These are phyloP conservation scores for Antigone vipio DNA, from an alignment of 2,113 vertebrate species.

Conservation along the genomic window DNA sequence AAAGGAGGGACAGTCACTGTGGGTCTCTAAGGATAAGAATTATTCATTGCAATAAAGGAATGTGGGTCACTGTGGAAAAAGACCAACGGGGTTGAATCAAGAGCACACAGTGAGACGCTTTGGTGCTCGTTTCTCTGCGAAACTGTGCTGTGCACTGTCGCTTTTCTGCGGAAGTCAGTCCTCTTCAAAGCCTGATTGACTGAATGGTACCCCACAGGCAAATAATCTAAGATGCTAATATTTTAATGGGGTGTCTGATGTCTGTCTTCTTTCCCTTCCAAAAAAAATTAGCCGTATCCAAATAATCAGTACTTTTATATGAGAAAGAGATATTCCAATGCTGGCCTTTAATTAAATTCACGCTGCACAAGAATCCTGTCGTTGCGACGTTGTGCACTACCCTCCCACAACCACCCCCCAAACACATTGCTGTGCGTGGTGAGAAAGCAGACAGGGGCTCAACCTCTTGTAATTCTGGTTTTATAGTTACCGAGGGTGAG, in stretches of 20 bases:
- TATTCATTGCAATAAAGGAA: background rate
- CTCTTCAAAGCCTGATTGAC: background rate
- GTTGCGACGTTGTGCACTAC: fast-evolving
- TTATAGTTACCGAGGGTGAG: background rate
- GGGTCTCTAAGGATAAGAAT: background rate
- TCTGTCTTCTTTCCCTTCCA: background rate
- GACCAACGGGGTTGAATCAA: background rate
- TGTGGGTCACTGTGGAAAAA: background rate
- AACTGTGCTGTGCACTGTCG: background rate
- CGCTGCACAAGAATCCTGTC: background rate
- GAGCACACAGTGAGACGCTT: background rate
- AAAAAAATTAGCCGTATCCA: background rate
- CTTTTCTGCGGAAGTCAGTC: background rate
- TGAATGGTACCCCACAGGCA: background rate
- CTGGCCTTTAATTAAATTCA: background rate
- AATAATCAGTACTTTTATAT: background rate
- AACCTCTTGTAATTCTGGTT: background rate
- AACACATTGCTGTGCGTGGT: background rate
- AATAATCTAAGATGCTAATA: background rate
- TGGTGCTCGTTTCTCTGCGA: background rate
- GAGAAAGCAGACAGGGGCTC: background rate
- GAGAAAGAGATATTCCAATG: background rate
- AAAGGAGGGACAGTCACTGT: background rate
- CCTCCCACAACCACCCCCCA: background rate
- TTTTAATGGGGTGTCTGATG: background rate